Evolutionary conservation across 2,888 invertebrate species (phyloP).

Genomic region (Mantis religiosa): DNA sequence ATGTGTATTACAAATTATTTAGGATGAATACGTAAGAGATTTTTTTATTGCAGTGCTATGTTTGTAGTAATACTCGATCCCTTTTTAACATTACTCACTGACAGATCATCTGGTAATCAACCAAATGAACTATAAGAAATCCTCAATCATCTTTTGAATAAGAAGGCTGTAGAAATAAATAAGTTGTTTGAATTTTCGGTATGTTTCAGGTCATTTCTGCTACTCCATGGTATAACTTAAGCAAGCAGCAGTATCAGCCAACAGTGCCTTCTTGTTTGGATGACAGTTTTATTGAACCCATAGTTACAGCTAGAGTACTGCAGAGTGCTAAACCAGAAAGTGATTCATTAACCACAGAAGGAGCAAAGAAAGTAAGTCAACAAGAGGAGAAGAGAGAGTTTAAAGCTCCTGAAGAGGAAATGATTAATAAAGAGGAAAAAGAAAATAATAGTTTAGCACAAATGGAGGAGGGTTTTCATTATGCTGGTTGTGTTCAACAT

Average conservation of each 20-base stretch:
- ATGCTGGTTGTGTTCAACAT: conserved; percentile 27
- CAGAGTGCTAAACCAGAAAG: neutral
- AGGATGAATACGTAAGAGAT: no score
- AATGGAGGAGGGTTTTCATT: neutral
- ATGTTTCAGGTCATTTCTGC: conserved; percentile 35
- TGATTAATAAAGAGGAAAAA: neutral
- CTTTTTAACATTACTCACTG: no score
- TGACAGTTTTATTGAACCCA: neutral
- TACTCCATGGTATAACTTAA: conserved; percentile 57
- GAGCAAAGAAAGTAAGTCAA: neutral
- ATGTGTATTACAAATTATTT: no score
- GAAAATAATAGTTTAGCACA: neutral
- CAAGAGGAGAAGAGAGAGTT: neutral
- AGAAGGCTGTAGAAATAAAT: neutral
- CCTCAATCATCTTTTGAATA: neutral
- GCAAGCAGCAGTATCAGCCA: conserved; percentile 58
- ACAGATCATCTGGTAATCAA: no score
- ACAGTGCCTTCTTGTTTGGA: conserved; percentile 29
- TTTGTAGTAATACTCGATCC: no score
- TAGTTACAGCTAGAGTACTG: neutral
- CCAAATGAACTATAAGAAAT: neutral
- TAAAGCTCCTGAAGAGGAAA: neutral
- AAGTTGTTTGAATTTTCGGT: neutral
- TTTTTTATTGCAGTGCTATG: no score
- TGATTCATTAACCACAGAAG: neutral